These are phyloP conservation scores for Cheilosia grossa DNA, from an alignment of 2,888 invertebrate species.

Conservation along the genomic window DNA sequence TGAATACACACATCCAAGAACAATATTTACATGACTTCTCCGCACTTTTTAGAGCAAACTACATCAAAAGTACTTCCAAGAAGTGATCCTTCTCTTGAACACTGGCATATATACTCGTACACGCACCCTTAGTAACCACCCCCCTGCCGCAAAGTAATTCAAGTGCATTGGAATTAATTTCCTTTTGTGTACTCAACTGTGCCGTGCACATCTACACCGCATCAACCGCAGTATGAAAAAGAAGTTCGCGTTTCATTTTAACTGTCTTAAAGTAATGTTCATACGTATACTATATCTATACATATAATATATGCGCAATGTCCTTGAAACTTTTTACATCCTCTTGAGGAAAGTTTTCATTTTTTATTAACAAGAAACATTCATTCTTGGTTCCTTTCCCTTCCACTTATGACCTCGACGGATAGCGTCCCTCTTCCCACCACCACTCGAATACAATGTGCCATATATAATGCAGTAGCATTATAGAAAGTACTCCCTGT, in stretches of 20 bases:
- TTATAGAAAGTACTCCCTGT: slow-evolving; percentile 32
- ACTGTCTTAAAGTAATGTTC: slow-evolving; percentile 25
- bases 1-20: too few species aligned
- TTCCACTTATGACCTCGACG: not conserved
- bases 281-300: not conserved
- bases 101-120: too few species aligned
- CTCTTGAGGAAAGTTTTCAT: slow-evolving; percentile 30
- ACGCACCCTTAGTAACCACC: not conserved
- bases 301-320: slow-evolving; percentile 6
- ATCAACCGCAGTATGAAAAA: not conserved
- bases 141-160: slow-evolving; percentile 24
- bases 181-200: slow-evolving; percentile 1
- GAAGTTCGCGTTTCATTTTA: slow-evolving; percentile 19
- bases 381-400: slow-evolving; percentile 19
- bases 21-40: too few species aligned
- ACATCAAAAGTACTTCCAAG: too few species aligned
- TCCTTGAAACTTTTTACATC: slow-evolving; percentile 41
- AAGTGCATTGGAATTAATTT: slow-evolving; percentile 48
- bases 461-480: slow-evolving; percentile 53
- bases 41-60: too few species aligned
- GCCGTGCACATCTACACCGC: not conserved
- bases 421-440: not conserved
- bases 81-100: too few species aligned
- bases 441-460: slow-evolving; percentile 47
- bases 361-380: slow-evolving; percentile 55